phyloP scores from a whole-genome alignment of 2,888 invertebrate genomes.

The Chymomyza caudatula region DNA sequence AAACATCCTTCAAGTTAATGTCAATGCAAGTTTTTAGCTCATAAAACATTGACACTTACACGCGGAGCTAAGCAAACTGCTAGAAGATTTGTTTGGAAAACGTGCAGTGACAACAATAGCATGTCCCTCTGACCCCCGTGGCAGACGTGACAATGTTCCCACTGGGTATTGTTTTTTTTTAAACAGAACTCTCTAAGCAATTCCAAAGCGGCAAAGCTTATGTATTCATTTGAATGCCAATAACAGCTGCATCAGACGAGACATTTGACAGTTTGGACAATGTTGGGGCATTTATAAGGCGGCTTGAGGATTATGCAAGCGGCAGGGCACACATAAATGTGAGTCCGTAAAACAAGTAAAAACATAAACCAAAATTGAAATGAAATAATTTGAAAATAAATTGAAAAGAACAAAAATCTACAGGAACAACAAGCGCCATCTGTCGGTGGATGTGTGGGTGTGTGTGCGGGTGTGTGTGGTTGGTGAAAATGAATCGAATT shows the following conservation, averaged over 20 bases:
- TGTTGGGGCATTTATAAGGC: constrained; percentile 1
- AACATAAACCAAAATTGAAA: constrained; percentile 26
- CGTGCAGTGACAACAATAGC: neutral
- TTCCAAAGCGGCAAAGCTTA: constrained; percentile 21
- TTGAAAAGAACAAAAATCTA: constrained; percentile 15
- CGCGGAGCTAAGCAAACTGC: neutral
- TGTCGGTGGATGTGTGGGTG: constrained; percentile 50
- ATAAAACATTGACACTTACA: no score
- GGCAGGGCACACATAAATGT: constrained; percentile 38
- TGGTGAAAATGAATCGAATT: constrained; percentile 62
- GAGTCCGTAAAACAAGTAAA: constrained; percentile 13
- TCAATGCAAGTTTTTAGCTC: neutral
- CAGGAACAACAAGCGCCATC: neutral
- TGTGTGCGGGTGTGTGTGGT: constrained; percentile 17
- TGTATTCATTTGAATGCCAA: constrained; percentile 67
- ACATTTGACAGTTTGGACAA: constrained; percentile 57
- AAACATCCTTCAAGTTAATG: neutral
- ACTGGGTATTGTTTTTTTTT: neutral
- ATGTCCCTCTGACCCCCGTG: neutral
- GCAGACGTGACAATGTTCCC: constrained; percentile 31
- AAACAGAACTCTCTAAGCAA: constrained; percentile 3
- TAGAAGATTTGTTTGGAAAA: neutral
- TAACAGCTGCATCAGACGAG: constrained; percentile 50
- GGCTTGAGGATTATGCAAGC: constrained; percentile 63
- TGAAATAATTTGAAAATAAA: constrained; percentile 28